Evolutionary conservation across 2,797 vertebrate genomes (phyloP), one percentile per base, ranked within the genome.

Genomic region (Pachyuromys duprasi): DNA sequence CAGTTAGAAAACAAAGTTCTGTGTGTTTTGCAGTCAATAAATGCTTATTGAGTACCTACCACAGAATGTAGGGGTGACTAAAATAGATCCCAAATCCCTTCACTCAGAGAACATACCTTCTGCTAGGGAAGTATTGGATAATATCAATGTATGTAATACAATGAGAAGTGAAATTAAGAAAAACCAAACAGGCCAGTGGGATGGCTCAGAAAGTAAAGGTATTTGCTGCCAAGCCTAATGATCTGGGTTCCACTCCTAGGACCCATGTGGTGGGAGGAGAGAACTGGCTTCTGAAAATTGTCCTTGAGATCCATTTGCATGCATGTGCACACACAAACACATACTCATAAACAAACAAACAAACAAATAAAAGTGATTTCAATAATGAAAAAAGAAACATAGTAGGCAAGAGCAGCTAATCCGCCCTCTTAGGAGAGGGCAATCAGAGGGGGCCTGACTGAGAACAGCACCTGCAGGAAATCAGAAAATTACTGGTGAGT

Each of bases 1-100:
- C 28, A 93, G 20, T 26, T 87, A 24, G 65, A 72, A 94, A 89
- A 63, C 31, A 91, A 89, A 81, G 45, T 72, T 82, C 60, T 62
- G 22, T 8, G 84, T 17, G 9, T 63, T 93, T 31, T 90, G 28
- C 65, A 39, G 15, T 15, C 13, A 76, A 86, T 86, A 53, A 45
- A 49, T 67, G 24, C 9, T 90, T 90, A 76, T 4, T 62, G 75
- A 57, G 9, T 26, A 5, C 9, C 60, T 80, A n/a, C 26, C 15
- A 67, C 36, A 22, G 49, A 49, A 86, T 31, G 33, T 31, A 49
- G 4, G 89, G 12, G 36, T 57, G 5, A 93, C 12, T 26, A 78
- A 70, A 87, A 88, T 2, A 92, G 18, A 90, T 33, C 7, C 14
- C 53, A 94, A 93, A 70, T 86, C 42, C 22, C n/a, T 90, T 15